Base-by-base conservation (phyloP, 92 coral and sea anemone genomes). In the Paragorgia papillata region DNA sequence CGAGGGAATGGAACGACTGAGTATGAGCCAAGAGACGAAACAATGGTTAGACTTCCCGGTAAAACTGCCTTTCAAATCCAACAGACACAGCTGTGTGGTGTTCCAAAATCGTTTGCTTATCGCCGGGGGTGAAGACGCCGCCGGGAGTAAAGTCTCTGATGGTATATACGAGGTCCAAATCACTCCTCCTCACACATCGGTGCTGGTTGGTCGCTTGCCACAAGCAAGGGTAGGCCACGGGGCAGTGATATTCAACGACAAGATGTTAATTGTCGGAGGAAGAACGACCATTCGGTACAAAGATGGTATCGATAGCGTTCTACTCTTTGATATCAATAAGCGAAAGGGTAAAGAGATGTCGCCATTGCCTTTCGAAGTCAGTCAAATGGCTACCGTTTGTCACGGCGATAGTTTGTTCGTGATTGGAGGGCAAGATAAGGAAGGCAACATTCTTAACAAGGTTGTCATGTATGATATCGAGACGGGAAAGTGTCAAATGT, bases 401-500 rank as follows among this genome's bases (percentile, higher is more conserved):
- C 76, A 51, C 8, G 76, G 76, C 0, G 76, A 56, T 0, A 69
- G 49, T 12, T 15, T 69, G 22, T 0, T 69, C 13, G 41, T 69
- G 7, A 19, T 69, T 24, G 76, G 76, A 1, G 76, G 76, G 20
- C 76, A 69, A 22, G 76, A 69, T 46, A 69, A 51, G 48, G 61
- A 69, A 43, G 76, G 76, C 28, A 48, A 69, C n/a, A 60, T 49
- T 1, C 48, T 69, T 13, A 56, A 51, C 48, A 24, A 31, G 1
- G 76, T 69, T 69, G 21, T 69, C 1, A 40, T n/a, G 32, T 69
- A 69, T 60, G 29, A 12, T 35, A 51, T 69, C 27, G 61, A 49
- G 2, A 49, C 76, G 25, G 76, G 76, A 3, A 49, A 56, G 61
- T 21, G 54, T 51, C 44, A 27, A 26, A 30, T 12, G 15, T 49